Conservation (phyloP, 2,888 invertebrate genomes). For the Norana najaformis region DNA sequence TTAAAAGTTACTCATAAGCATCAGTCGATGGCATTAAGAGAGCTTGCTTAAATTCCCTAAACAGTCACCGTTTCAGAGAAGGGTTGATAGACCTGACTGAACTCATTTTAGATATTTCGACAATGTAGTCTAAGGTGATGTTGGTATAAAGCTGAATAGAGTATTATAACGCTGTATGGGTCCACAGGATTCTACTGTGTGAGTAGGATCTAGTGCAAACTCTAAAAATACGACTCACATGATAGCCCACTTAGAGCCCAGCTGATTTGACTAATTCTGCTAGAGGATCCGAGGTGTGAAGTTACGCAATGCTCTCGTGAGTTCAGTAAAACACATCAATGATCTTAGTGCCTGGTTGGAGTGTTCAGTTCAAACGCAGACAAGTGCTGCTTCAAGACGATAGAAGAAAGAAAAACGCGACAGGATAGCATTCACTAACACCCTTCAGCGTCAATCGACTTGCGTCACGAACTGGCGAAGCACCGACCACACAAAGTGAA, state of each 20-base stretch:
- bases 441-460: neutral
- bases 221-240: neutral
- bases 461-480: neutral
- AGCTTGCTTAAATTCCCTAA: no score
- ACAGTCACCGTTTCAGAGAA: no score
- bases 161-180: neutral
- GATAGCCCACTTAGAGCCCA: neutral
- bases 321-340: neutral
- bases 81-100: no score
- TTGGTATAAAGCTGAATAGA: no score
- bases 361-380: slow-evolving; percentile 4
- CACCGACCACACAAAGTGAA: neutral
- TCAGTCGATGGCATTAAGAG: no score
- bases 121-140: no score
- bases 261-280: neutral
- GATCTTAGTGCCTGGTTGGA: neutral
- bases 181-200: neutral
- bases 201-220: no score
- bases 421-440: neutral
- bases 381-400: neutral
- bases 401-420: neutral
- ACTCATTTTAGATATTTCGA: no score
- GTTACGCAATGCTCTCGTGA: no score
- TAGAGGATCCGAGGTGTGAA: neutral
- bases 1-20: no score